Conservation (phyloP, 2,797 vertebrate species). For the Acanthornis magna region DNA sequence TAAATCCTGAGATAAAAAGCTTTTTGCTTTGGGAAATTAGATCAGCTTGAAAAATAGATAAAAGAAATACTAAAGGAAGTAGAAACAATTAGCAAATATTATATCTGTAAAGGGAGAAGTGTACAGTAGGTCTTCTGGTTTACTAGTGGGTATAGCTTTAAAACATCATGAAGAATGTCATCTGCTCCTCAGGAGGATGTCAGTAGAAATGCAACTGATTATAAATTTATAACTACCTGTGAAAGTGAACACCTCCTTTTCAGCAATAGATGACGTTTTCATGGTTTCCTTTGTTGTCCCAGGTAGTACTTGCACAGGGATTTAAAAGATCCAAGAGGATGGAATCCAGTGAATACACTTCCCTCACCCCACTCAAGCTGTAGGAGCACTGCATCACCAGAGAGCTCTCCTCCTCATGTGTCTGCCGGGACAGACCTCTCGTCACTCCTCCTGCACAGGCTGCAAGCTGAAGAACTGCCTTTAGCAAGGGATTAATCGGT, state of each 20-base stretch:
- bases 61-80: background rate
- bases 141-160: background rate
- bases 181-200: background rate
- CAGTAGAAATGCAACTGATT: background rate
- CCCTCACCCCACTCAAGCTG: background rate
- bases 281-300: background rate
- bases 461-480: background rate
- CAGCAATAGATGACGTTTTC: background rate
- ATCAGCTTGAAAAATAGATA: background rate
- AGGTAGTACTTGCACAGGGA: too few species aligned
- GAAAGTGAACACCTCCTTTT: background rate
- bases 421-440: background rate
- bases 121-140: background rate
- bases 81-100: background rate
- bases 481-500: background rate
- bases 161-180: background rate
- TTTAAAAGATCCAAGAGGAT: background rate
- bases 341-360: background rate
- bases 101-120: background rate
- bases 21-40: background rate
- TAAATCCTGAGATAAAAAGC: background rate
- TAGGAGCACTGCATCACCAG: rapidly evolving
- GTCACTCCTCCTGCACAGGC: rapidly evolving
- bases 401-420: background rate
- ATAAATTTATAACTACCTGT: background rate